Conservation (phyloP, 2,797 vertebrate genomes). For the Jordanella pulchra region DNA sequence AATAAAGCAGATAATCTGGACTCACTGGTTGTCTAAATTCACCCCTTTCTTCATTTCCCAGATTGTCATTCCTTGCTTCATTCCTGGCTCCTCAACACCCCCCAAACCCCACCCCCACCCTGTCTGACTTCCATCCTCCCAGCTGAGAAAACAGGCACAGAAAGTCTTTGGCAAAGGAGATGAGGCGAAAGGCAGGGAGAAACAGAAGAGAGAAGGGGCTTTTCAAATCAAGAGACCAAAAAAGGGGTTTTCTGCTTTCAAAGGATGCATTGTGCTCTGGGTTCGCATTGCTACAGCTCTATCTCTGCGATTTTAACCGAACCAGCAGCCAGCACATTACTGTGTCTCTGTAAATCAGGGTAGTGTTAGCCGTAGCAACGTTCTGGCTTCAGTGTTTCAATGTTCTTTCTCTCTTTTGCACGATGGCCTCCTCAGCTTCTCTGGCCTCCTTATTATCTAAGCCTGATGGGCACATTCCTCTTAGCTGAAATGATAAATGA, state of each 20-base stretch:
- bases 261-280: conserved; percentile 74
- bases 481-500: conserved; percentile 38
- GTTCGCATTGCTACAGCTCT: conserved; percentile 58
- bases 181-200: conserved; percentile 38
- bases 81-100: conserved; percentile 31
- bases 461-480: conserved; percentile 45
- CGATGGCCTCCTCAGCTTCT: conserved; percentile 36
- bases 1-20: conserved; percentile 17
- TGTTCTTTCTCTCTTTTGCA: conserved; percentile 37
- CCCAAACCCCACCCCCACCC: conserved; percentile 26
- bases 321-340: conserved; percentile 69
- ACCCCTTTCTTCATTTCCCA: conserved; percentile 14
- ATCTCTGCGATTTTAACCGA: conserved; percentile 64
- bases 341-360: conserved; percentile 70
- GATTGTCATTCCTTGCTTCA: conserved; percentile 23
- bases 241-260: conserved; percentile 60
- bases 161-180: conserved; percentile 71
- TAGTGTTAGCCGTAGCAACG: conserved; percentile 67
- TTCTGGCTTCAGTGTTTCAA: conserved; percentile 53
- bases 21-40: conserved; percentile 14
- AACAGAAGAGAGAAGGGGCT: conserved; percentile 54
- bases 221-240: conserved; percentile 59
- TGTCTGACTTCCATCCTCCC: conserved; percentile 74
- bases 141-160: conserved; percentile 77
- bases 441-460: conserved; percentile 18